Conservation (phyloP, 1,140 invertebrate genomes). For the Drepana arcuata region DNA sequence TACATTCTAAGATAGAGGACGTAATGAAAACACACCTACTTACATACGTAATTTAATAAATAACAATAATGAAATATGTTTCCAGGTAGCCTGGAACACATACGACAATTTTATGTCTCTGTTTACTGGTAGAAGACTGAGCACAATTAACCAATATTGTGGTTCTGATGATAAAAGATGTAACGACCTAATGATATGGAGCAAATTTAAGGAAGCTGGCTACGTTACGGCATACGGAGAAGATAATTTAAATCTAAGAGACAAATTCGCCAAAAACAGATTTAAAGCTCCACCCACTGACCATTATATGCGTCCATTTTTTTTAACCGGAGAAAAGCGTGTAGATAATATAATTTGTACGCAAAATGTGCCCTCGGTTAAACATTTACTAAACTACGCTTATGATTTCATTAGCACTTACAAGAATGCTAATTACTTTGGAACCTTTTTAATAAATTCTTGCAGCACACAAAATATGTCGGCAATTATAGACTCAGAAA, state of each 20-base stretch:
- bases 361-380: slow-evolving; percentile 72
- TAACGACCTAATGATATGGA: slow-evolving; percentile 49
- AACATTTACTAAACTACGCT: slow-evolving; percentile 74
- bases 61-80: too few species aligned
- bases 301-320: slow-evolving; percentile 81
- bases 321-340: slow-evolving; percentile 71
- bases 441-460: slow-evolving; percentile 80
- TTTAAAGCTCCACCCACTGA: slow-evolving; percentile 75
- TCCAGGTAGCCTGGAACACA: slow-evolving; percentile 81
- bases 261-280: slow-evolving; percentile 49
- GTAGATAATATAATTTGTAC: slow-evolving; percentile 62
- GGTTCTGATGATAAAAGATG: slow-evolving; percentile 71
- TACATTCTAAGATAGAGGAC: too few species aligned
- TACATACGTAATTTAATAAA: too few species aligned
- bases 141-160: slow-evolving; percentile 59
- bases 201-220: slow-evolving; percentile 42
- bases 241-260: slow-evolving; percentile 46
- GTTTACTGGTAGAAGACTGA: slow-evolving; percentile 76
- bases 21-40: too few species aligned
- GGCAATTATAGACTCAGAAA: slow-evolving; percentile 55
- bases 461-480: slow-evolving; percentile 80
- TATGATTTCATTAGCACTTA: slow-evolving; percentile 76
- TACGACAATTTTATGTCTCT: slow-evolving; percentile 87
- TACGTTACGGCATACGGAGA: slow-evolving; percentile 64
- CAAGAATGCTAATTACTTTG: slow-evolving; percentile 74